Conservation (phyloP, 2,888 invertebrate genomes). For the Phrixothrix hirtus region DNA sequence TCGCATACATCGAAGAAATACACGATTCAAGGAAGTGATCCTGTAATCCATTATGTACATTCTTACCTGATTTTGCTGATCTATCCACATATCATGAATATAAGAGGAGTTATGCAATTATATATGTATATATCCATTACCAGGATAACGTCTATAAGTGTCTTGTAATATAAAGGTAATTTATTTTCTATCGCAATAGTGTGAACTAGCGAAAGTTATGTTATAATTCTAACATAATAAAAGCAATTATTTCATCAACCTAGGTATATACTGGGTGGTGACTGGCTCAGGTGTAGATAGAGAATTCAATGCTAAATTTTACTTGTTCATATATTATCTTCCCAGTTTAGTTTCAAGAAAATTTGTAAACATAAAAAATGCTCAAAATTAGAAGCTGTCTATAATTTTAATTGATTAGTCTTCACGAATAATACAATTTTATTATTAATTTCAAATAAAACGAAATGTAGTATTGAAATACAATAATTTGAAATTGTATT, state of each 20-base stretch:
- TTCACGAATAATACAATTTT: too few species aligned
- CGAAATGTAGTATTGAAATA: too few species aligned
- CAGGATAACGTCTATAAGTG: neutral
- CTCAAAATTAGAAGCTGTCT: too few species aligned
- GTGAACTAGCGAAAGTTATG: conserved; percentile 8
- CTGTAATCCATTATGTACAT: conserved; percentile 30
- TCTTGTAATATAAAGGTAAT: conserved; percentile 1
- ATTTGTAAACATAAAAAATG: too few species aligned
- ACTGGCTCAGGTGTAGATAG: too few species aligned
- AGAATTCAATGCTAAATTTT: too few species aligned
- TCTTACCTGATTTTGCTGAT: conserved; percentile 7
- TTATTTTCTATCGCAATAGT: conserved; percentile 8
- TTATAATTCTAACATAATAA: conserved; percentile 21
- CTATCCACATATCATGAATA: conserved; percentile 7
- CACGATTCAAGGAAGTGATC: conserved; percentile 32
- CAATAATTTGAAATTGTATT: too few species aligned
- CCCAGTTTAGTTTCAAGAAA: too few species aligned
- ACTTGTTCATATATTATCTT: too few species aligned
- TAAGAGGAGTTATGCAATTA: conserved; percentile 6
- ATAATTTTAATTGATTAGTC: too few species aligned
- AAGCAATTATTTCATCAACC: conserved; percentile 8
- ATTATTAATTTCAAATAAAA: too few species aligned
- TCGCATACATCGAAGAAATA: conserved; percentile 36
- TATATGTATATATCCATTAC: neutral
- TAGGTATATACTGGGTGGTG: too few species aligned